Base-by-base conservation (phyloP, 2,888 invertebrate species). In the Macrophya annulata region DNA sequence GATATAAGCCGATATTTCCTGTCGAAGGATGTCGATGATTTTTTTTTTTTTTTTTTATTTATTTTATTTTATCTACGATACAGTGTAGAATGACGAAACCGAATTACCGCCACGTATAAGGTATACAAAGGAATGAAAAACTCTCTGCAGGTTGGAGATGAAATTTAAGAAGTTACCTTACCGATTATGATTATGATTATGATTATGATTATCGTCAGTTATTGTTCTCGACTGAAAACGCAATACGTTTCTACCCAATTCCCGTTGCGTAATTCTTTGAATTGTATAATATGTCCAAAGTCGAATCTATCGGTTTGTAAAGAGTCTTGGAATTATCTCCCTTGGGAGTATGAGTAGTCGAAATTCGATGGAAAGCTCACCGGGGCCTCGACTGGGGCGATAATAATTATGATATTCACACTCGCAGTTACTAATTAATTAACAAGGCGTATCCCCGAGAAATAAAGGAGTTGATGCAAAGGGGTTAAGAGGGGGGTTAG, bases 331-430 rank as follows among this genome's bases (percentile, higher is more conserved):
- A 88, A 87, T 88, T 88, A 88, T 87, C 86, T 12, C 85, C 83
- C 85, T 74, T 84, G 87, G 86, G 76, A 79, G 85, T 83, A 86
- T 74, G 68, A 51, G 45, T n/a, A 62, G 72, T 76, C 76, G 85
- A 85, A 86, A 86, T 59, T 71, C 85, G 79, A 82, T 71, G 51
- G 68, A 43, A 40, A 40, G 65, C 84, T 37, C 71, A 51, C 84
- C 72, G 84, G 68, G 84, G 51, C 48, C 40, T 84, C 71, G 84
- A 21, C 48, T 37, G 71, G 84, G 59, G 74, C 84, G 86, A 89
- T 92, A 91, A 91, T 90, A 92, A 92, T 90, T 91, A 91, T 89
- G 89, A 91, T 91, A 92, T 91, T 91, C 90, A 87, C 89, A 89
- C 87, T 90, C 87, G 88, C 88, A 89, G 85, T 86, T 88, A 90